Percentiles rank a stretch among this genome's conserved stretches.
Evolutionary conservation across 2,113 vertebrate species (phyloP).

Genomic region (Stercorarius parasiticus): DNA sequence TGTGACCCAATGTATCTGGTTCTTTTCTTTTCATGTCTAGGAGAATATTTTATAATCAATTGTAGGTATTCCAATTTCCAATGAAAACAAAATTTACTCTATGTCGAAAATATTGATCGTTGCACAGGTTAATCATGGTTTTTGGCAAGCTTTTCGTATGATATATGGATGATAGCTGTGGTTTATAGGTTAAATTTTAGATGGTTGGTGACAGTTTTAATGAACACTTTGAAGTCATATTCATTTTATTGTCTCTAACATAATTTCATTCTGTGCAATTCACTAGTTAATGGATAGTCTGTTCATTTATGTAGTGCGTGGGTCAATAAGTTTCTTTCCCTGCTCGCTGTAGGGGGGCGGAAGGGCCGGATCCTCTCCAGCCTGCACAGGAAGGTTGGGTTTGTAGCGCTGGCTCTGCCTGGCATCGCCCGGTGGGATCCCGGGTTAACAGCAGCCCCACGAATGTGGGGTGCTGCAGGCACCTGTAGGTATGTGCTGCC

Average conservation of each 20-base stretch:
- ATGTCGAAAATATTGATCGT: neutral
- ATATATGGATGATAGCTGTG: neutral
- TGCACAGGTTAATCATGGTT: neutral
- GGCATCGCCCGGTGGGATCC: rapidly evolving
- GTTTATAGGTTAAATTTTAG: neutral
- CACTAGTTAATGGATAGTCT: neutral
- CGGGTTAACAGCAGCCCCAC: neutral
- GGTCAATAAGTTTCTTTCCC: neutral
- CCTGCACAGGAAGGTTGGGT: neutral
- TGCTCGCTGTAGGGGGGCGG: neutral
- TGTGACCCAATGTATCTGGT: neutral
- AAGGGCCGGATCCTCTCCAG: neutral
- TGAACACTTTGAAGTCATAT: neutral
- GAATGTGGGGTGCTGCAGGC: neutral
- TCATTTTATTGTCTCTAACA: neutral
- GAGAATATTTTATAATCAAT: neutral
- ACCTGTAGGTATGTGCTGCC: neutral
- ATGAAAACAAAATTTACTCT: neutral
- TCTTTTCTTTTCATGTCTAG: neutral
- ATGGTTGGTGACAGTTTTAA: neutral
- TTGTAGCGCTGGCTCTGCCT: neutral
- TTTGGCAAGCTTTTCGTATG: neutral
- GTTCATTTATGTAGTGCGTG: neutral
- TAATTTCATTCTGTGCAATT: neutral
- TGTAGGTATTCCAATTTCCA: neutral